Conservation (phyloP, 2,888 invertebrate genomes). For the Drosophila koepferae region DNA sequence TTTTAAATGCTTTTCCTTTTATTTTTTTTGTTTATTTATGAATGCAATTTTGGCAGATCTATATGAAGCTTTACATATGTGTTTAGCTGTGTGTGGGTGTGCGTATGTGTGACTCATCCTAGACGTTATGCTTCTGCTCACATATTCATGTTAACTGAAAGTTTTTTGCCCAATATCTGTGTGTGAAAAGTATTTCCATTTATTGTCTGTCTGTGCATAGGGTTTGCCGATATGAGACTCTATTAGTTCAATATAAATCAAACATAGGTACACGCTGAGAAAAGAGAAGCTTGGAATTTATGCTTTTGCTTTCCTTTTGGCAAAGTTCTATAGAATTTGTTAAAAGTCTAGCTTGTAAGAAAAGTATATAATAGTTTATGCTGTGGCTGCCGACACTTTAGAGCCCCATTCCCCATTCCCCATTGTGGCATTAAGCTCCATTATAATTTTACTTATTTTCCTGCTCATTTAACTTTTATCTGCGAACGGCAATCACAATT, state of each 20-base stretch:
- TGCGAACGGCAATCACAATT: conserved; percentile 78
- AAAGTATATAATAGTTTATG: neutral
- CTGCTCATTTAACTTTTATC: conserved; percentile 83
- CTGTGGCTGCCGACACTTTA: neutral
- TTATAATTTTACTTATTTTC: conserved; percentile 78
- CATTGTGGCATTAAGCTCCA: conserved; percentile 43
- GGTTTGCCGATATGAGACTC: neutral
- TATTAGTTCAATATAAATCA: too few species aligned
- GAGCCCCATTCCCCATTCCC: neutral
- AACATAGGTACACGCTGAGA: neutral
- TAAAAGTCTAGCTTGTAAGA: neutral
- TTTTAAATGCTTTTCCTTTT: conserved; percentile 45
- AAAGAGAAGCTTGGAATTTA: neutral
- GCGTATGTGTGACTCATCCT: neutral
- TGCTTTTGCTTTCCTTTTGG: neutral
- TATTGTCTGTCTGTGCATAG: conserved; percentile 14
- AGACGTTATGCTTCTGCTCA: neutral
- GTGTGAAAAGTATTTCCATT: neutral
- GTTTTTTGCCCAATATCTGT: neutral
- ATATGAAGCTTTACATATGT: conserved; percentile 65
- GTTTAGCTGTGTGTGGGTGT: conserved; percentile 14
- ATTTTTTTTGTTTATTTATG: conserved; percentile 32
- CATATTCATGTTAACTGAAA: neutral
- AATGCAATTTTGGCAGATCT: conserved; percentile 70
- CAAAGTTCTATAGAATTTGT: neutral